Percentiles rank a stretch among this genome's conserved stretches.
Conservation (phyloP, 2,797 vertebrate species). For the Octomys mimax region DNA sequence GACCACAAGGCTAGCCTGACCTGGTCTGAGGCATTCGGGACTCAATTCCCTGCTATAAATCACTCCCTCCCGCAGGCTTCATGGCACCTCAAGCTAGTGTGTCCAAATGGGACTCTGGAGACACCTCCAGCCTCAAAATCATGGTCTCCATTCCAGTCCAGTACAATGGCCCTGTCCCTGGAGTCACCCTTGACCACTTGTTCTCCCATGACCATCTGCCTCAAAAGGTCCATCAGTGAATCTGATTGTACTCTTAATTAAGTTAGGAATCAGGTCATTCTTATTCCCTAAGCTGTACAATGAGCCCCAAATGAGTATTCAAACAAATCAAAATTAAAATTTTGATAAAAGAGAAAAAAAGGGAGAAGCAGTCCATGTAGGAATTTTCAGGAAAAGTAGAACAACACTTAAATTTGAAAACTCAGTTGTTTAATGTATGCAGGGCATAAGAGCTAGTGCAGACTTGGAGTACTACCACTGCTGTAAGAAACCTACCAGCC, state of each 20-base stretch:
- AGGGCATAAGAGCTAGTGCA: background rate
- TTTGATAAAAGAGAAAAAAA: background rate
- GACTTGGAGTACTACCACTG: too few relatives aligned
- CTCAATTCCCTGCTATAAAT: fast-evolving
- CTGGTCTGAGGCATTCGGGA: background rate
- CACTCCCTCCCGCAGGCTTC: background rate
- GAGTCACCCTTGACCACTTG: background rate
- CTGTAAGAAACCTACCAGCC: background rate
- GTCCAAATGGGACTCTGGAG: fast-evolving
- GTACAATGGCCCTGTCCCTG: background rate
- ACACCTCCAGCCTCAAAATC: background rate
- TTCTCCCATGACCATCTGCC: background rate
- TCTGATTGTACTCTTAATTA: background rate
- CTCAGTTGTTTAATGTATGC: background rate
- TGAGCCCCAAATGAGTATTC: background rate
- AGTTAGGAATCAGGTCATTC: background rate
- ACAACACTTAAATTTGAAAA: background rate
- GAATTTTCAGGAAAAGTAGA: background rate
- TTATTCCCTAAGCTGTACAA: background rate
- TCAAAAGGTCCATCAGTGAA: background rate
- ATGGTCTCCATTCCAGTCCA: background rate
- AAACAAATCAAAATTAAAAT: background rate
- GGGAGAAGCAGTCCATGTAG: background rate
- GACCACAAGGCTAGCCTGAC: background rate
- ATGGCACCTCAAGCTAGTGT: background rate